These are phyloP conservation scores for Neodontobutis hainanensis DNA, from an alignment of 2,113 vertebrate species.

Conservation along the genomic window DNA sequence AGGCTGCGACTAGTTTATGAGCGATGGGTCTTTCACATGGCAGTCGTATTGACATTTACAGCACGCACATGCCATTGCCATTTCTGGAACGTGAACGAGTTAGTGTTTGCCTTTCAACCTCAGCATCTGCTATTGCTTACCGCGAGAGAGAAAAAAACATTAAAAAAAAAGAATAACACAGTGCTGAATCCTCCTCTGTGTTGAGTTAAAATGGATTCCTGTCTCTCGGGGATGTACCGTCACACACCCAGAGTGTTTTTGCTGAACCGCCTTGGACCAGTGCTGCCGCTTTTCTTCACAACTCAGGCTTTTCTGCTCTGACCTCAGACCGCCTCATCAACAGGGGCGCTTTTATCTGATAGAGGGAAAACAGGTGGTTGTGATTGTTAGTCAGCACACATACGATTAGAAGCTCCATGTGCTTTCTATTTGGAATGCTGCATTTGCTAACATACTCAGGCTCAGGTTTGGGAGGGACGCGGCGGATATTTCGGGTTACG, in stretches of 20 bases:
- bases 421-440: constrained; percentile 71
- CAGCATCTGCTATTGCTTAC: constrained; percentile 49
- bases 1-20: constrained; percentile 62
- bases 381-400: constrained; percentile 64
- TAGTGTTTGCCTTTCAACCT: constrained; percentile 55
- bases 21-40: constrained; percentile 48
- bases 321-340: constrained; percentile 48
- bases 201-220: constrained; percentile 39
- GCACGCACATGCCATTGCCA: constrained; percentile 68
- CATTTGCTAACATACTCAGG: constrained; percentile 67
- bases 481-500: constrained; percentile 73
- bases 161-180: constrained; percentile 27
- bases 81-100: constrained; percentile 58
- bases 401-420: constrained; percentile 54
- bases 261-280: constrained; percentile 28
- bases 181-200: constrained; percentile 27
- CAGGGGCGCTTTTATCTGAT: constrained; percentile 57
- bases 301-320: constrained; percentile 19
- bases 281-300: constrained; percentile 39
- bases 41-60: constrained; percentile 73
- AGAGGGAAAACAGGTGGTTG: constrained; percentile 72
- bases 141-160: constrained; percentile 6
- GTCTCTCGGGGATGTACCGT: constrained; percentile 26
- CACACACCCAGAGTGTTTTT: constrained; percentile 46
- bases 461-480: constrained; percentile 72